Conservation (phyloP, 1,140 invertebrate genomes). For the Mamestra configurata region DNA sequence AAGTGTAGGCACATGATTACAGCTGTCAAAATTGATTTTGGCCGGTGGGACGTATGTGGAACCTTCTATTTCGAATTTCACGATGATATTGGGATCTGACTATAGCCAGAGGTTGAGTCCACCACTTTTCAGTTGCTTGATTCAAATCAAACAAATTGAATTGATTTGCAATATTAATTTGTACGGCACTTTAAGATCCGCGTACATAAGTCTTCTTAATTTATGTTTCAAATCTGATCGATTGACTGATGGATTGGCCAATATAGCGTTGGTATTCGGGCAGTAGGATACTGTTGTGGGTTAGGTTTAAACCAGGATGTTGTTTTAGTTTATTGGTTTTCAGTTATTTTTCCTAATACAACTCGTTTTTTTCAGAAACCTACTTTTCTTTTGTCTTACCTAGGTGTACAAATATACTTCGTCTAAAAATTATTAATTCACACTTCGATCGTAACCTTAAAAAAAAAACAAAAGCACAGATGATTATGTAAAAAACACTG, state of each 20-base stretch:
- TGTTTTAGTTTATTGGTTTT: background rate
- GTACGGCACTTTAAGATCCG: background rate
- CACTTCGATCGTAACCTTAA: background rate
- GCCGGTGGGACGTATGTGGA: background rate
- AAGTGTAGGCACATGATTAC: background rate
- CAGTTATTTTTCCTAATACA: too few relatives aligned
- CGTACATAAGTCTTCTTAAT: background rate
- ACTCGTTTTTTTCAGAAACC: too few relatives aligned
- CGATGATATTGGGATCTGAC: background rate
- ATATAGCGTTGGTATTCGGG: conserved; percentile 1
- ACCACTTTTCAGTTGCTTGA: background rate
- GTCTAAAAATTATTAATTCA: background rate
- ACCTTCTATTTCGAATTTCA: background rate
- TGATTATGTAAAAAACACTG: background rate
- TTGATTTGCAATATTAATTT: conserved; percentile 6
- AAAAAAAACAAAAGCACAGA: background rate
- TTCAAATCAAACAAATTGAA: background rate
- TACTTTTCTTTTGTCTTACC: background rate
- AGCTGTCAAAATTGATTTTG: background rate
- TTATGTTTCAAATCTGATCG: background rate
- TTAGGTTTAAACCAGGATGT: conserved; percentile 4
- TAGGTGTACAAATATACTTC: background rate
- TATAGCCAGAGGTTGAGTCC: background rate
- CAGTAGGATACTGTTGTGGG: background rate
- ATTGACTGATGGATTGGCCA: conserved; percentile 1